These are phyloP conservation scores for Pyrgus malvae DNA, from an alignment of 2,888 invertebrate species.

Conservation along the genomic window DNA sequence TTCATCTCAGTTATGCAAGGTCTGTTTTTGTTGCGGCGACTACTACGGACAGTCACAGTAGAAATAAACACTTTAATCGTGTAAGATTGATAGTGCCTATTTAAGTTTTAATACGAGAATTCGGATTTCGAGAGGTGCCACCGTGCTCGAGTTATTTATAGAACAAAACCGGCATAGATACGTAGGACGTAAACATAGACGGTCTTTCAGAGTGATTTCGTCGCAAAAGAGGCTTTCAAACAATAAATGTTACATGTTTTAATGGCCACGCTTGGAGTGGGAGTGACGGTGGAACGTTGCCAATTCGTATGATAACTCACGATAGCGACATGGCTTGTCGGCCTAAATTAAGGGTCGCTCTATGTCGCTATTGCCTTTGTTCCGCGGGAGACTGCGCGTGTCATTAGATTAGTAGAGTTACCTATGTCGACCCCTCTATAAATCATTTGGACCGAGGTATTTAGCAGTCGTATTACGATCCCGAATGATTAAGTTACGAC, in stretches of 20 bases:
- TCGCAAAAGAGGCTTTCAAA: conserved; percentile 7
- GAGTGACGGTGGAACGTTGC: conserved; percentile 24
- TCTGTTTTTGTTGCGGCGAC: not conserved
- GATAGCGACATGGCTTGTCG: conserved; percentile 38
- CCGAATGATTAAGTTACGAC: conserved; percentile 17
- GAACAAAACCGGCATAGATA: conserved; percentile 10
- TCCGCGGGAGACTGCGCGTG: conserved; percentile 24
- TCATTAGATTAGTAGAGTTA: conserved; percentile 36
- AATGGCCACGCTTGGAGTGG: conserved; percentile 6
- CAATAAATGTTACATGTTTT: conserved; percentile 15
- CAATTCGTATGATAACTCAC: conserved; percentile 26
- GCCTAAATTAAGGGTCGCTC: conserved; percentile 44
- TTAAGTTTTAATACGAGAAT: no score
- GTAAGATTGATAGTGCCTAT: no score
- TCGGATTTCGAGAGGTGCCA: not conserved
- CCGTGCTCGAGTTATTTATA: conserved; percentile 13
- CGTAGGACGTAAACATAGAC: conserved; percentile 10
- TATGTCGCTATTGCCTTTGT: no score
- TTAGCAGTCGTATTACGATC: conserved; percentile 1
- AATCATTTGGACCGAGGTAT: conserved; percentile 24
- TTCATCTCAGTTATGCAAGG: not conserved
- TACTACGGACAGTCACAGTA: no score
- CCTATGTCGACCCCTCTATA: conserved; percentile 26
- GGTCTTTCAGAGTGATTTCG: conserved; percentile 11
- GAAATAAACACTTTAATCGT: no score